Evolutionary conservation across 2,888 invertebrate species (phyloP), one percentile per base, ranked within the genome.

Genomic region (Drosophila anomelani): DNA sequence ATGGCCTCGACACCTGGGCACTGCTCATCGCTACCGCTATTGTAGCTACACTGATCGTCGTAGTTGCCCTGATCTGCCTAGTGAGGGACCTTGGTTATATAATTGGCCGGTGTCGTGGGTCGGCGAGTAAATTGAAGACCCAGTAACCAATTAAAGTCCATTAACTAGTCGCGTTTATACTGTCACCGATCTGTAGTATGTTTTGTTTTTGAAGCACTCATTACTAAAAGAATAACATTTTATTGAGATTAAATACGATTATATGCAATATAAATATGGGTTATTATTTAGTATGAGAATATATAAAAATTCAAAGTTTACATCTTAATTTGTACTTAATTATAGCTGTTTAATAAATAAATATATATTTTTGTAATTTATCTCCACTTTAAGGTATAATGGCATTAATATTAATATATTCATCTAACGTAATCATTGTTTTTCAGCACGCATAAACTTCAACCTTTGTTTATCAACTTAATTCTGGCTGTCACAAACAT

Each of bases 1-100:
- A 91, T 26, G 86, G 86, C 38, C 38, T 92, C 4, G 91, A 92
- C 68, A 84, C 85, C 0, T 81, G 90, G 63, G 68, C 80, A 3
- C 23, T 87, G 9, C 43, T 91, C 0, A 47, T 51, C 32, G 60
- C 54, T 4, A 23, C 51, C 4, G 53, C 20, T 0, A 0, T 76
- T 1, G 17, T 76, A 0, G 38, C 23, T 0, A 36, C 80, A n/a
- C 13, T 64, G 17, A 46, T 49, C 10, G 57, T 10, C 4, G 41
- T 71, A 2, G n/a, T 74, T 38, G 12, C 47, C 0, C 3, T 77
- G 6, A 57, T 39, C 2, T 20, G 5, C 5, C 4, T 81, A 0
- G 12, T 55, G 0, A 44, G 51, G 53, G 15, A 75, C 23, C 0
- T 73, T 4, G 32, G 67, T 12, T 59, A 60, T 29, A 13, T 79